Base-by-base conservation (phyloP, 2,888 invertebrate genomes). In the Temnothorax unifasciatus region DNA sequence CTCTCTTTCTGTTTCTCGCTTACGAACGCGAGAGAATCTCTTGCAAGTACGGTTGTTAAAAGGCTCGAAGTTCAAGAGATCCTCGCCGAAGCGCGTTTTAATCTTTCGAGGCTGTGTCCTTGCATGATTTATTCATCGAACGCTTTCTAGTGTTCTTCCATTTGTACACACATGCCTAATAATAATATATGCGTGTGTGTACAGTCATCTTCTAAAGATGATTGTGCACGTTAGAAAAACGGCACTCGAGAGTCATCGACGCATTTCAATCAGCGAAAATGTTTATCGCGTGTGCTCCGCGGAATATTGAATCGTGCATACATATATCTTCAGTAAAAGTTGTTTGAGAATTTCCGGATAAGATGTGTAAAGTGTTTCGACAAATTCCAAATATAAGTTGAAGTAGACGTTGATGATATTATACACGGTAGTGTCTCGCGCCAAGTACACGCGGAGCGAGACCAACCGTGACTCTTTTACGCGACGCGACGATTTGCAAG, bases 81-180 rank as follows among this genome's bases (percentile, higher is more conserved):
- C 13, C 61, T 82, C 74, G 59, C 69, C 61, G 52, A 63, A 3
- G 82, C 63, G 69, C 74, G 66, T 85, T 76, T 79, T 68, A 82
- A 82, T 85, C 73, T 85, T 84, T 29, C 54, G 59, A 82, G n/a
- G 59, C 63, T 61, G 47, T 76, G 71, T 54, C 63, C 69, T 75
- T 82, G 71, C 73, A 86, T 84, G 84, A 86, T 86, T 86, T 86
- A 86, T 86, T 86, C 86, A 84, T 86, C 52, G 73, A n/a, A 71
- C 76, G 29, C 50, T 47, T 69, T 71, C 59, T 68, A 71, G 82
- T 75, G 84, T 75, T 75, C 59, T 73, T 73, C 44, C 59, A 64
- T 82, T 68, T 74, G 52, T 34, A 50, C 84, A 41, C 66, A 59
- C 66, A 54, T 2, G 61, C 71, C 69, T 34, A 50, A 13, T n/a